Percentiles rank a stretch among this genome's conserved stretches.
Conservation (phyloP, 2,113 vertebrate genomes). For the Myrmecobius fasciatus region DNA sequence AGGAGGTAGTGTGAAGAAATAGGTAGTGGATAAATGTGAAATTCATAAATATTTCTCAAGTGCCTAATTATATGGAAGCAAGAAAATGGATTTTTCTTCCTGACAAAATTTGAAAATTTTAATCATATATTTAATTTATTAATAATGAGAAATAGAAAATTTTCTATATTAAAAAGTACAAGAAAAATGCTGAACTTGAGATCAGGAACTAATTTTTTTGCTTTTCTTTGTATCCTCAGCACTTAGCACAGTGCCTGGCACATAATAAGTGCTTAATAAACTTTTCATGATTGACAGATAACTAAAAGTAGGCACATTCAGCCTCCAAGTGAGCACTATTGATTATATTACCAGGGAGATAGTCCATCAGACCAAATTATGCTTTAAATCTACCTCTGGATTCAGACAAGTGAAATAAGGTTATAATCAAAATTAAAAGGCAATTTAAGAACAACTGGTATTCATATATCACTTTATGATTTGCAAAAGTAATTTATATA, state of each 20-base stretch:
- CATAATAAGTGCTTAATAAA: no score
- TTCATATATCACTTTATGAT: not conserved
- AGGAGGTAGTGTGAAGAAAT: not conserved
- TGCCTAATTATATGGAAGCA: not conserved
- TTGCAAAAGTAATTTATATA: not conserved
- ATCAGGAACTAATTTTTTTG: not conserved
- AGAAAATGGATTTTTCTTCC: not conserved
- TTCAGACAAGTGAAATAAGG: not conserved
- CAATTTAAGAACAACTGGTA: not conserved
- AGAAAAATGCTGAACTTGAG: not conserved
- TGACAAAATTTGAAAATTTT: not conserved
- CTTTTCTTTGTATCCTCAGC: not conserved
- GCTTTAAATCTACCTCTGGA: not conserved
- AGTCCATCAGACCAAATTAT: not conserved
- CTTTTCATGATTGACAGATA: not conserved
- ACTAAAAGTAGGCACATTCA: not conserved
- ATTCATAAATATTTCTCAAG: not conserved
- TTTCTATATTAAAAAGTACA: not conserved
- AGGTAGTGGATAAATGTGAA: not conserved
- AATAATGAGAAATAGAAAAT: constrained; percentile 24
- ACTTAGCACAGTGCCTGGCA: not conserved
- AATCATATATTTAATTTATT: not conserved
- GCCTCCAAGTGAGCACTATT: not conserved
- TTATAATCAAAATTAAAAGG: not conserved
- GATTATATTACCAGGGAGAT: not conserved